A percentile compares a stretch with the other conserved stretches of the same genome.
Conservation (phyloP, 2,888 invertebrate species). For the Drosophila picticornis region DNA sequence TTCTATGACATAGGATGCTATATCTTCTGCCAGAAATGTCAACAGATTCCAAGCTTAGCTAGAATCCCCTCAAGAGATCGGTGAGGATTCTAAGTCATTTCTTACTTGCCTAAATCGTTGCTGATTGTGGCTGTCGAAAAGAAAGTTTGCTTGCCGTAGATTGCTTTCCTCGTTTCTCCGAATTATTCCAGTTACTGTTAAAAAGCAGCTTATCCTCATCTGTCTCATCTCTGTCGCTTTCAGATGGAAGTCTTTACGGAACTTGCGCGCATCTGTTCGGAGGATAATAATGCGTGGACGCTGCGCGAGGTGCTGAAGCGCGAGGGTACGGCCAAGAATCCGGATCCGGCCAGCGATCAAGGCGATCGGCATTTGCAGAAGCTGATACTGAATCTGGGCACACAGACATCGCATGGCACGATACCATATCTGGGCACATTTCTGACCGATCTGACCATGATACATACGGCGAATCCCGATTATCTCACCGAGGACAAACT, state of each 20-base stretch:
- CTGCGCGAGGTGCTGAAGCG: constrained; percentile 96
- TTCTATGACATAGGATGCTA: background rate
- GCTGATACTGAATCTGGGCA: constrained; percentile 91
- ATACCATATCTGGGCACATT: constrained; percentile 99
- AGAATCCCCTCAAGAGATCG: background rate
- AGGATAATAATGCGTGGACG: constrained; percentile 98
- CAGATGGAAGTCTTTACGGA: constrained; percentile 95
- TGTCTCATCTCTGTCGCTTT: constrained; percentile 4
- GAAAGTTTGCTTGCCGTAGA: background rate
- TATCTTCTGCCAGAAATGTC: background rate
- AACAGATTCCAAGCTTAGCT: background rate
- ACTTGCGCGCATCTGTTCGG: constrained; percentile 97
- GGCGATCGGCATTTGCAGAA: constrained; percentile 93
- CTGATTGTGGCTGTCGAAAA: background rate
- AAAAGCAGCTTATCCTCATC: background rate
- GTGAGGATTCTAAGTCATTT: background rate
- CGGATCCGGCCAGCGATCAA: constrained; percentile 95
- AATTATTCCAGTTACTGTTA: background rate
- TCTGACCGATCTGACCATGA: constrained; percentile 99
- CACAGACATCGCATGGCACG: constrained; percentile 94
- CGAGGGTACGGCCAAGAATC: constrained; percentile 99
- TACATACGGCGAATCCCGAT: constrained; percentile 97
- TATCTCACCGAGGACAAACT: constrained; percentile 90
- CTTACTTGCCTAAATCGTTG: background rate
- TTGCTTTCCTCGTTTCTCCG: background rate